Evolutionary conservation across 2,888 invertebrate genomes (phyloP).

Genomic region (Nomada ruficornis): DNA sequence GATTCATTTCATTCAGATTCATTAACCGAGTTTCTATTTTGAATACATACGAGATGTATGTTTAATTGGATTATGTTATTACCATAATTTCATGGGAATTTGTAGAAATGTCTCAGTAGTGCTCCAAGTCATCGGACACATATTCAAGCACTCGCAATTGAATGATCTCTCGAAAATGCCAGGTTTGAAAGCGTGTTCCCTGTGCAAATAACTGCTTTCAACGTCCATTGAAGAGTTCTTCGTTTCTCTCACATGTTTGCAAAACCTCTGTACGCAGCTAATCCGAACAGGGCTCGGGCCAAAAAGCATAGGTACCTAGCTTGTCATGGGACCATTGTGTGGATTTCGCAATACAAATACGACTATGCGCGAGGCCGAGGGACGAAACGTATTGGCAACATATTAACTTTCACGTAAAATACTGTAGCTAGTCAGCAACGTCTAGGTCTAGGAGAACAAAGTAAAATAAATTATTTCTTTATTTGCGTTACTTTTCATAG

Average conservation of each 20-base stretch:
- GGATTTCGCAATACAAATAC: constrained; percentile 22
- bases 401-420: constrained; percentile 28
- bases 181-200: background rate
- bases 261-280: constrained; percentile 29
- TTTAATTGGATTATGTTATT: too few relatives aligned
- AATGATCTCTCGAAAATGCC: background rate
- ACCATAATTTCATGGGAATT: too few relatives aligned
- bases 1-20: too few relatives aligned
- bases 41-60: too few relatives aligned
- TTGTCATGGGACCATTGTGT: constrained; percentile 15
- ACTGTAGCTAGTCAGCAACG: background rate
- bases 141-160: background rate
- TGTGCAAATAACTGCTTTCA: constrained; percentile 12
- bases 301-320: constrained; percentile 22
- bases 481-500: background rate
- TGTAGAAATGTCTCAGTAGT: too few relatives aligned
- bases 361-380: background rate
- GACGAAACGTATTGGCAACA: constrained; percentile 17
- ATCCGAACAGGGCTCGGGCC: constrained; percentile 19
- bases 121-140: background rate
- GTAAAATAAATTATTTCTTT: background rate
- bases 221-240: constrained; percentile 18
- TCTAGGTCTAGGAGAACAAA: background rate
- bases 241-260: constrained; percentile 9
- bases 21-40: too few relatives aligned